phyloP scores from a whole-genome alignment of 2,797 vertebrate genomes.

The Pangasius krempfi region DNA sequence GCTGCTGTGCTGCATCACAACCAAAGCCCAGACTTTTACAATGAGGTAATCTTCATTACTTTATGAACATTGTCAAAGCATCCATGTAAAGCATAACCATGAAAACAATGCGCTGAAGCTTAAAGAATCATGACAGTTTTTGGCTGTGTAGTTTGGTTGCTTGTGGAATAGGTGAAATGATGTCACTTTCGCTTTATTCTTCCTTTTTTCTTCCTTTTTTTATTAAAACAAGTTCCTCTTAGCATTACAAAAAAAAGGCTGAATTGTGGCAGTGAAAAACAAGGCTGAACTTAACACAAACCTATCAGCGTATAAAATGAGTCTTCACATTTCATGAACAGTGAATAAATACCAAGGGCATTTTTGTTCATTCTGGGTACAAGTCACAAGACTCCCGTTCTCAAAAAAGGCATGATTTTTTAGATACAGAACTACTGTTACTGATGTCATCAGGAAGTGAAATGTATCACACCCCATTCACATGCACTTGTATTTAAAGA shows the following conservation, averaged over 20 bases:
- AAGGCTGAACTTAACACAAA: neutral
- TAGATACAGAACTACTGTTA: neutral
- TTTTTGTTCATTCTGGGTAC: constrained; percentile 18
- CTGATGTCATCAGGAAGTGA: neutral
- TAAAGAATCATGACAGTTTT: neutral
- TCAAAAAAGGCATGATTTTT: neutral
- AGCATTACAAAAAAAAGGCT: constrained; percentile 12
- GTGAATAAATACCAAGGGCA: neutral
- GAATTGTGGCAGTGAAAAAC: neutral
- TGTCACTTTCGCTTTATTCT: neutral
- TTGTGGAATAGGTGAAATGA: neutral
- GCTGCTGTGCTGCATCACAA: constrained; percentile 93
- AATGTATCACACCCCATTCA: neutral
- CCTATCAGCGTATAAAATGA: neutral
- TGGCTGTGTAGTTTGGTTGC: neutral
- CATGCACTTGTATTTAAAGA: neutral
- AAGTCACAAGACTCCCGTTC: constrained; percentile 6
- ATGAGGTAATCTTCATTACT: constrained; percentile 83
- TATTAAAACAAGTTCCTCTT: constrained; percentile 22
- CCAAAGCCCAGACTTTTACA: constrained; percentile 95
- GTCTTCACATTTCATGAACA: neutral
- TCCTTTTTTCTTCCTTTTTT: neutral
- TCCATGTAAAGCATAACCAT: neutral
- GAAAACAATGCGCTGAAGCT: neutral
- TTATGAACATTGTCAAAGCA: neutral